Base-by-base conservation (phyloP, 2,113 vertebrate species). In the Pluvianellus socialis region DNA sequence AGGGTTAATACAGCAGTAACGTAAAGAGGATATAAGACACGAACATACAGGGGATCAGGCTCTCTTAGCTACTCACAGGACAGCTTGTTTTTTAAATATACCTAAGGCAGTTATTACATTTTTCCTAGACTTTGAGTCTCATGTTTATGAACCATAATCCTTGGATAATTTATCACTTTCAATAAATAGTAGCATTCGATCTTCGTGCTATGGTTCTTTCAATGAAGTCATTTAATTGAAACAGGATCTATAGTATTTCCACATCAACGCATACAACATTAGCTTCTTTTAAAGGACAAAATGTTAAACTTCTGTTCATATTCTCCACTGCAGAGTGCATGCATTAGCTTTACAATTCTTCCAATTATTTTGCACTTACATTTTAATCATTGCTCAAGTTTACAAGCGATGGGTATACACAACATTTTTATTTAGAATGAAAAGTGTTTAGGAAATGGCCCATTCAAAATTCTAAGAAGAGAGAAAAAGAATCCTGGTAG, bases 121-220 rank as follows among this genome's bases (percentile, higher is more conserved):
- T 91, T 94, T 72, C 61, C 72, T 89, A 81, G 79, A 67, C 56
- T 44, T 20, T 18, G 49, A 87, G 59, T 68, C 67, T 52, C 23
- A 24, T 74, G 85, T 92, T 94, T 95, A 72, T 87, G 79, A 95
- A 75, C 77, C 65, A 49, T 84, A 95, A 79, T 87, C 70, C 90
- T 75, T 68, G 76, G 63, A 79, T 79, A 79, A 90, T 94, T 96
- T 94, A 94, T 97, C 65, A 62, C 67, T 94, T 96, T 79, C 70
- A 94, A 81, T 79, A 96, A 96, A 89, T 87, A 87, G 77, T 38
- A 70, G 70, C 42, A 72, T 94, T 94, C 4, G 38, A 73, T 95
- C 52, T 92, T 91, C 47, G 32, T 73, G 74, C 50, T 91, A 67
- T 33, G 32, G 50, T 44, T 92, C 58, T 88, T 96, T 88, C 82